Base-by-base conservation (phyloP, 2,888 invertebrate genomes). In the Cerastoderma edule region DNA sequence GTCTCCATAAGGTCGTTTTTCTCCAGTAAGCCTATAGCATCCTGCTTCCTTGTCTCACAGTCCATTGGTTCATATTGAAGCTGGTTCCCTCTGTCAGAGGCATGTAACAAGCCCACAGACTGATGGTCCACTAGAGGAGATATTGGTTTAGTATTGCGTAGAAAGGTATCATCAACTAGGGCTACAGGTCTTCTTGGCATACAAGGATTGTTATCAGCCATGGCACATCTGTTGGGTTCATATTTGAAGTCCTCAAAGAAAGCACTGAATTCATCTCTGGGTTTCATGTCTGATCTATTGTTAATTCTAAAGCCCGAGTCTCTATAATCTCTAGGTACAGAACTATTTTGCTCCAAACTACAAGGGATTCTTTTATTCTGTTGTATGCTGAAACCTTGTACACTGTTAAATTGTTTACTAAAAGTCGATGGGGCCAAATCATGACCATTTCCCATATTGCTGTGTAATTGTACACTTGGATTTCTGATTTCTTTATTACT, bases 21-120 rank as follows among this genome's bases (percentile, higher is more conserved):
- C 54, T 71, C 35, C 0, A 80, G 54, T 44, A 80, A 48, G 22
- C 28, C 48, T 10, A 71, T 39, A 5, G 73, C 73, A 30, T 76
- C 54, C n/a, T 22, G 68, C 13, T 48, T 33, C 56, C 44, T 67
- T 13, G 6, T 46, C 44, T 75, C 75, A 22, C 70, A 67, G 13
- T 79, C 69, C 79, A 75, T 72, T 16, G 72, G 69, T 54, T 79
- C 75, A 68, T 39, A 72, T 24, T 46, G 4, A 13, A 63, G 56
- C n/a, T 35, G 56, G 32, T 50, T 35, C 1, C 27, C 35, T 19
- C 27, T 35, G 16, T 75, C 67, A 63, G 71, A 71, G 2, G 53
- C 67, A 24, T 64, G 67, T 22, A 75, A 46, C 48, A 75, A 16
- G 8, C 8, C 46, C 10, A 30, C 13, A 57, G 70, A 63, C 16